Conservation (phyloP, 2,797 vertebrate genomes). For the Catamblyrhynchus diadema region DNA sequence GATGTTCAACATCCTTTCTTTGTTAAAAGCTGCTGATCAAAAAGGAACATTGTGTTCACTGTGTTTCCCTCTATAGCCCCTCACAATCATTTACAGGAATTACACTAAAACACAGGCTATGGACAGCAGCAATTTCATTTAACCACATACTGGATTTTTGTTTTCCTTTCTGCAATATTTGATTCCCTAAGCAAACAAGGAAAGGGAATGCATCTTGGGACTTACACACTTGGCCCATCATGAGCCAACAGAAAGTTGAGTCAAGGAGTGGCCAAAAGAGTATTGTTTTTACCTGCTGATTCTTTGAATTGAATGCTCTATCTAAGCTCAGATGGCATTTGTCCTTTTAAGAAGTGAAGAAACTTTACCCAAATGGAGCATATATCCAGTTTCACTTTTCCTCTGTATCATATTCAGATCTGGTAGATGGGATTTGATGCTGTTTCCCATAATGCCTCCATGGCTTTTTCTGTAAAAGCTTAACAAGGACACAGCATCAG, state of each 20-base stretch:
- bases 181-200: conserved; percentile 25
- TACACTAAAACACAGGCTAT: conserved; percentile 42
- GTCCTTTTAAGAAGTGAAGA: conserved; percentile 53
- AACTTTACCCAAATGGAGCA: conserved; percentile 23
- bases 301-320: neutral
- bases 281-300: conserved; percentile 18
- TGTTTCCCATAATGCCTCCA: conserved; percentile 60
- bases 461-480: conserved; percentile 61
- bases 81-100: conserved; percentile 56
- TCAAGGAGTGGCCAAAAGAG: neutral
- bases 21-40: conserved; percentile 59
- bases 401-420: conserved; percentile 53
- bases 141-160: conserved; percentile 3
- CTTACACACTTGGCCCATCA: neutral
- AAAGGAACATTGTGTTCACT: conserved; percentile 48
- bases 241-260: neutral
- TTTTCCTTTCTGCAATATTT: conserved; percentile 18
- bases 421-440: conserved; percentile 61
- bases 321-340: conserved; percentile 1
- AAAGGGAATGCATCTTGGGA: neutral
- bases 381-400: conserved; percentile 62
- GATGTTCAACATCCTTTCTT: conserved; percentile 45
- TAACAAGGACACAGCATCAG: conserved; percentile 67
- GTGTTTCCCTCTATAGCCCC: conserved; percentile 24
- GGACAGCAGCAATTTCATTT: conserved; percentile 26